phyloP scores from a whole-genome alignment of 1,140 invertebrate genomes.

The Kradibia gibbosae region DNA sequence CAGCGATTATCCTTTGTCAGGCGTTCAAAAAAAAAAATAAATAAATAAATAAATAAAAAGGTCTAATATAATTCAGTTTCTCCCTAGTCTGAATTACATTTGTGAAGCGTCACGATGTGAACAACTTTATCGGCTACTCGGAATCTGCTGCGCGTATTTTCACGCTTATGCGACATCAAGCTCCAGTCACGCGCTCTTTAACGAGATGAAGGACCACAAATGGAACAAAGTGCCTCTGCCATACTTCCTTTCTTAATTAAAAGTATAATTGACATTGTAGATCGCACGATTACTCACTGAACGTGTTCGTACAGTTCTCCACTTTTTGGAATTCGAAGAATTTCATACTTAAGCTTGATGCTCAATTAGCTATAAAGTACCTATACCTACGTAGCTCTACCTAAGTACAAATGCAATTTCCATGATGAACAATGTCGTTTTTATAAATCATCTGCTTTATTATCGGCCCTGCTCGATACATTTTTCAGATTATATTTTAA shows the following conservation, averaged over 20 bases:
- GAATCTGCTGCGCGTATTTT: constrained; percentile 18
- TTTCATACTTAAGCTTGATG: neutral
- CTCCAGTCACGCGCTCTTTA: constrained; percentile 11
- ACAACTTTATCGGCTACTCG: neutral
- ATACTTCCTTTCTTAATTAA: constrained; percentile 47
- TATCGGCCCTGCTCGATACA: too few species aligned
- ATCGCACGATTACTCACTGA: neutral
- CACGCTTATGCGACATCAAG: constrained; percentile 22
- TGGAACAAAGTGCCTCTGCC: neutral
- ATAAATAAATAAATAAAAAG: neutral
- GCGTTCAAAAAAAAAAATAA: neutral
- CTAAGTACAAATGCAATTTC: neutral
- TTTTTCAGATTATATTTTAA: neutral
- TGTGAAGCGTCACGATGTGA: neutral
- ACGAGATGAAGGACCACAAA: constrained; percentile 5
- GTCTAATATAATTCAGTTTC: neutral
- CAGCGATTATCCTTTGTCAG: neutral
- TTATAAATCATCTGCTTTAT: too few species aligned
- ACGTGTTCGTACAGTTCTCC: neutral
- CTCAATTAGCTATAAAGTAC: neutral
- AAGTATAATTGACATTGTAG: constrained; percentile 46
- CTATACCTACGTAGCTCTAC: too few species aligned
- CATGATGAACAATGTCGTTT: neutral
- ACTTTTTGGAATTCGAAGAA: neutral
- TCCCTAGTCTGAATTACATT: neutral